Evolutionary conservation across 2,113 vertebrate genomes (phyloP).

Genomic region (Plotosus lineatus): DNA sequence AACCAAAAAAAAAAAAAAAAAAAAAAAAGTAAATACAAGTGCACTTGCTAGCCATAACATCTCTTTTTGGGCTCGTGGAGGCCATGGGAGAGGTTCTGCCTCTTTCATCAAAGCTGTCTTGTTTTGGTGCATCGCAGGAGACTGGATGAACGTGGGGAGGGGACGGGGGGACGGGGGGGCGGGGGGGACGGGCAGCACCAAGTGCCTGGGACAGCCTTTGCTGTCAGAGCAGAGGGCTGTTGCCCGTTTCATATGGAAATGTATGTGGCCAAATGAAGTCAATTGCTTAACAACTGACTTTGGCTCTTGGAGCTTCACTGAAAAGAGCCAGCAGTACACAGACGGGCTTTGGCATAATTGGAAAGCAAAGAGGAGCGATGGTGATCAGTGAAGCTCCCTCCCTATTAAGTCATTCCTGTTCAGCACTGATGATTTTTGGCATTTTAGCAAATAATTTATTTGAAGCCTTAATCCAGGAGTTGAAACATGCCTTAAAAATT

Average conservation of each 20-base stretch:
- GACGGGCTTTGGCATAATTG: constrained; percentile 53
- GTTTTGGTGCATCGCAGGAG: constrained; percentile 64
- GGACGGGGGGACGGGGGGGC: constrained; percentile 57
- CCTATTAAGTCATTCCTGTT: constrained; percentile 56
- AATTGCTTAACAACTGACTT: constrained; percentile 81
- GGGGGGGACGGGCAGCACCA: constrained; percentile 65
- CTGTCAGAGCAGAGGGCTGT: constrained; percentile 71
- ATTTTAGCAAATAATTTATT: not conserved
- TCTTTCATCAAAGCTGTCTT: constrained; percentile 68
- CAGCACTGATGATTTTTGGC: not conserved
- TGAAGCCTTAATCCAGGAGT: not conserved
- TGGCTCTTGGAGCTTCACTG: constrained; percentile 65
- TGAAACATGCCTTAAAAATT: not conserved
- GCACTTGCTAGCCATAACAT: constrained; percentile 59
- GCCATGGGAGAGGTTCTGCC: constrained; percentile 59
- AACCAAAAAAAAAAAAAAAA: not conserved
- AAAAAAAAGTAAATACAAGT: constrained; percentile 7
- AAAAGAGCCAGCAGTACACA: constrained; percentile 50
- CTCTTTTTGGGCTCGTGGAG: constrained; percentile 62
- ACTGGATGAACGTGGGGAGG: constrained; percentile 59
- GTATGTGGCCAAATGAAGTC: constrained; percentile 75
- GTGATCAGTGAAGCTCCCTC: constrained; percentile 44
- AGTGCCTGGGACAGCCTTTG: constrained; percentile 61
- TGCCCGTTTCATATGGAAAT: constrained; percentile 81
- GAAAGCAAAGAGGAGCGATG: constrained; percentile 53